Conservation (phyloP, 2,797 vertebrate genomes). For the Cephalopachus bancanus region DNA sequence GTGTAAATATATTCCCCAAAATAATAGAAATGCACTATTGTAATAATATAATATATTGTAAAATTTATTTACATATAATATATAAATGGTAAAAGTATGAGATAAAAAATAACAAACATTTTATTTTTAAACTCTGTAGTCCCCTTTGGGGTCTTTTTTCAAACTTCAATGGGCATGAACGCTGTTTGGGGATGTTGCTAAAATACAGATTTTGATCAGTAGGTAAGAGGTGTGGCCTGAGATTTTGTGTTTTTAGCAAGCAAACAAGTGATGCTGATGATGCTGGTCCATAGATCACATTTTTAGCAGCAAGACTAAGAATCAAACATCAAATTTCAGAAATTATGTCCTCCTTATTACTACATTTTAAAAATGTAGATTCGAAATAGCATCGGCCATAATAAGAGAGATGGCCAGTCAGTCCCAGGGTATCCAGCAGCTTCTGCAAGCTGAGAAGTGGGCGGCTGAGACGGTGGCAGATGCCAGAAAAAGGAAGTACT, state of each 20-base stretch:
- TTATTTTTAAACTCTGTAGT: not conserved
- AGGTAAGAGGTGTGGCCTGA: not conserved
- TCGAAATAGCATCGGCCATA: constrained; percentile 85
- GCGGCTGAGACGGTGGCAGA: constrained; percentile 89
- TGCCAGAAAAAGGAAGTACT: constrained; percentile 86
- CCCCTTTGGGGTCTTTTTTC: not conserved
- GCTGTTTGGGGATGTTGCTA: not conserved
- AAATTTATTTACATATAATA: not conserved
- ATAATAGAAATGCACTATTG: not conserved
- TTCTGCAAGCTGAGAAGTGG: constrained; percentile 89
- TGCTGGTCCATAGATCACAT: not conserved
- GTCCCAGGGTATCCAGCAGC: constrained; percentile 89
- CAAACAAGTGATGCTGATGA: not conserved
- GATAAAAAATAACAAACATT: not conserved
- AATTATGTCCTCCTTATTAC: not conserved
- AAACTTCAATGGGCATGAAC: not conserved
- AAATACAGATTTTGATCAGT: not conserved
- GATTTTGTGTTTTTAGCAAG: not conserved
- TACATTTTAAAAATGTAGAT: constrained; percentile 25
- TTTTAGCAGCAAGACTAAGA: constrained; percentile 11
- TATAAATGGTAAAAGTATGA: not conserved
- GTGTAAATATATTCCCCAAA: not conserved
- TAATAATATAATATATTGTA: not conserved
- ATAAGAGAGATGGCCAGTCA: constrained; percentile 86
- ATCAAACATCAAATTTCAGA: not conserved